Evolutionary conservation across 2,113 vertebrate genomes (phyloP).

Genomic region (Sylvicapra grimmia): DNA sequence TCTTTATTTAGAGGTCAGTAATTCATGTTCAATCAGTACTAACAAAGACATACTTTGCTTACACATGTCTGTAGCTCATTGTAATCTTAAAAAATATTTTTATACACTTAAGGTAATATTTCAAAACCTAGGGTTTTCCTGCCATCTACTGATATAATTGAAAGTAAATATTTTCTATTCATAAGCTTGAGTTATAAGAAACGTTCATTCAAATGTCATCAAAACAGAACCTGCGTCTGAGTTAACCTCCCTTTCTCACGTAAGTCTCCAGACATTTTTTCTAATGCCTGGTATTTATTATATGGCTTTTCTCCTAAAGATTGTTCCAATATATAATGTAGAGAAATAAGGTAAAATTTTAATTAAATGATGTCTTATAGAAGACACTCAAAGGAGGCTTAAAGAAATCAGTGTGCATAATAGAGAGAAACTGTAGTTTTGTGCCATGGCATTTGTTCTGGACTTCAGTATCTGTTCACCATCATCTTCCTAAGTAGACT

Average conservation of each 20-base stretch:
- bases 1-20: not conserved
- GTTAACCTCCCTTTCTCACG: not conserved
- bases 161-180: not conserved
- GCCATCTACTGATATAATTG: not conserved
- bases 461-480: not conserved
- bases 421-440: not conserved
- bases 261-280: not conserved
- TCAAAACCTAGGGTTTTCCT: not conserved
- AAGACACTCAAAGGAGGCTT: not conserved
- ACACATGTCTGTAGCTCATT: not conserved
- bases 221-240: not conserved
- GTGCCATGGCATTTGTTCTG: not conserved
- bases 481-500: not conserved
- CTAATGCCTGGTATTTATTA: not conserved
- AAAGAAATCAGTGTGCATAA: not conserved
- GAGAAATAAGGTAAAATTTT: not conserved
- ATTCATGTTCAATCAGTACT: not conserved
- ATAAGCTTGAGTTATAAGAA: not conserved
- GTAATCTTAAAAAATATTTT: not conserved
- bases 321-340: not conserved
- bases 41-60: not conserved
- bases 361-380: not conserved
- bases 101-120: not conserved
- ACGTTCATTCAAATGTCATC: not conserved
- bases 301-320: not conserved